These are phyloP conservation scores for Lithophane ornitopus DNA, from an alignment of 2,888 invertebrate genomes.

Conservation along the genomic window DNA sequence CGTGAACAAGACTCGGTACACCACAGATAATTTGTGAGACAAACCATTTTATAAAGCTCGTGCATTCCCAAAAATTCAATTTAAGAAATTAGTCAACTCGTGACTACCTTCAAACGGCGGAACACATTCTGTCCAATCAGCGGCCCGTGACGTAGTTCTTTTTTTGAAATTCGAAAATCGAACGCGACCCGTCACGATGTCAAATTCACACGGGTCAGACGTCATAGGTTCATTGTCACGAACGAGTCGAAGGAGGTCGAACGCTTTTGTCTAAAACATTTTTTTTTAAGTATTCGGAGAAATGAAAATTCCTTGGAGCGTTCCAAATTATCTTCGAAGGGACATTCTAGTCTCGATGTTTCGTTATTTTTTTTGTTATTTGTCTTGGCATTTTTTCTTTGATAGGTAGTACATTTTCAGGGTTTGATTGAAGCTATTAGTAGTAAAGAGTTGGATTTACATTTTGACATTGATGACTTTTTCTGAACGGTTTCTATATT, in stretches of 20 bases:
- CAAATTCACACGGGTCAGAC: constrained; percentile 86
- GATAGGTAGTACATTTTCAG: not conserved
- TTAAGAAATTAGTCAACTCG: constrained; percentile 68
- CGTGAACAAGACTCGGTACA: constrained; percentile 49
- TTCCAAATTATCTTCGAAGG: constrained; percentile 27
- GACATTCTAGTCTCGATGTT: constrained; percentile 15
- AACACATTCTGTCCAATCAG: constrained; percentile 78
- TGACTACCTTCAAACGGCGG: constrained; percentile 65
- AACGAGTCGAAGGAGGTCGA: constrained; percentile 63
- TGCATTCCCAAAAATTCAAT: constrained; percentile 69
- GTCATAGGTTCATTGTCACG: constrained; percentile 79
- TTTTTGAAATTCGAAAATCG: constrained; percentile 70
- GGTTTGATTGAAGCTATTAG: not conserved
- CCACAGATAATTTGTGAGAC: constrained; percentile 54
- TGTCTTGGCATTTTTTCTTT: constrained; percentile 34
- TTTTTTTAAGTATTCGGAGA: constrained; percentile 33
- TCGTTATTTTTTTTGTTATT: constrained; percentile 43
- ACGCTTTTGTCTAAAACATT: constrained; percentile 47
- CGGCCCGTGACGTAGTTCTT: constrained; percentile 76
- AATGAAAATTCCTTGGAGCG: constrained; percentile 46
- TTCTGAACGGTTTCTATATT: not conserved
- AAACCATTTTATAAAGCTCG: constrained; percentile 54
- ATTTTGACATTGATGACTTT: not conserved
- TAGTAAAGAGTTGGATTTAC: not conserved
- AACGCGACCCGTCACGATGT: constrained; percentile 83